Evolutionary conservation across 2,113 vertebrate genomes (phyloP), one percentile per base, ranked within the genome.

Genomic region (Shinisaurus crocodilurus): DNA sequence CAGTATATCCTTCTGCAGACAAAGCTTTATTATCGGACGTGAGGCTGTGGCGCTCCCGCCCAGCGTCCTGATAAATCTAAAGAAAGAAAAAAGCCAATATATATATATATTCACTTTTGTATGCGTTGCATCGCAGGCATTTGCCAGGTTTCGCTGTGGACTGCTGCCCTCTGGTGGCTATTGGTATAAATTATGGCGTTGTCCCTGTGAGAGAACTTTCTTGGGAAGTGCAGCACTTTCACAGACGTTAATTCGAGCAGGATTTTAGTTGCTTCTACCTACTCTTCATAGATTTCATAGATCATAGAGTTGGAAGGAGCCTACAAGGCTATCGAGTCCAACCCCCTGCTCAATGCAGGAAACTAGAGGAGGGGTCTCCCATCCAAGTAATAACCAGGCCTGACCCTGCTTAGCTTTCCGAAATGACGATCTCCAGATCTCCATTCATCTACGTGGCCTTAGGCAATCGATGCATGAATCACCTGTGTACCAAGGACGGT

Each of bases 101-200:
- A 1, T 45, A 23, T 15, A 43, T 37, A 76, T n/a, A 43, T 18
- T 77, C 75, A 77, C 12, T 77, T 1, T 27, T 77, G 75, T 27
- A 8, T 69, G 57, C 57, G 2, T 60, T 16, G 10, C 13, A 60
- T 23, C 2, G 48, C 0, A 0, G 0, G 29, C 32, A 10, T 25
- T 88, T 82, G 63, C 1, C 5, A n/a, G 43, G 3, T 88, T 86
- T 84, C 25, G 32, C 67, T 94, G 88, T 94, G 60, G 48, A 67
- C 60, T 93, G 93, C 92, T 95, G 92, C 90, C 96, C 91, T 89
- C 90, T 84, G 15, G 2, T 0, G 90, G 90, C 74, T 57, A 34
- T 9, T 76, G 1, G 7, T 76, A 37, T 25, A 15, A 48, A 0
- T 43, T 32, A 29, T 16, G 54, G 82, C 86, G 4, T 60, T 0